Conservation (phyloP, 2,888 invertebrate species). For the Dioctria linearis region DNA sequence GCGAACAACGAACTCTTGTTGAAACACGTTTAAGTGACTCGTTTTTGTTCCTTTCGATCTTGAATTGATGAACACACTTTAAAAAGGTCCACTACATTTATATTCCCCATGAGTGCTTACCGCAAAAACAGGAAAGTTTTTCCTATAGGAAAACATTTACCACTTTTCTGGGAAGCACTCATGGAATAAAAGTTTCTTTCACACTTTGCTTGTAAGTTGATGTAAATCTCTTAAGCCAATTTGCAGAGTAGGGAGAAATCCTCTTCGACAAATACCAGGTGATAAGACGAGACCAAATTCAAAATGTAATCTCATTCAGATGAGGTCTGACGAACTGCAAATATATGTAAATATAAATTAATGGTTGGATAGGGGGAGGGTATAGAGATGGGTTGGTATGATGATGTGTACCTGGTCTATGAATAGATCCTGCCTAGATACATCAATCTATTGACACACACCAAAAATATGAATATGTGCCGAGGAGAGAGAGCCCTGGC, state of each 20-base stretch:
- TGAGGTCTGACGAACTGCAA: constrained; percentile 46
- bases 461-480: too few relatives aligned
- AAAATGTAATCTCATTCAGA: constrained; percentile 52
- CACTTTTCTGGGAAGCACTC: constrained; percentile 46
- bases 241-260: constrained; percentile 51
- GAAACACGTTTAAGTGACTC: constrained; percentile 24
- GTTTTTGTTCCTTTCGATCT: constrained; percentile 6
- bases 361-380: too few relatives aligned
- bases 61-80: constrained; percentile 47
- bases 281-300: constrained; percentile 53
- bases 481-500: too few relatives aligned
- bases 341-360: background rate
- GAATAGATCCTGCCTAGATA: too few relatives aligned
- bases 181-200: constrained; percentile 50
- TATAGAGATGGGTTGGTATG: too few relatives aligned
- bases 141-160: constrained; percentile 49
- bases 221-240: constrained; percentile 53
- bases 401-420: too few relatives aligned
- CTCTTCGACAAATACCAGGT: constrained; percentile 51
- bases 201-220: constrained; percentile 51
- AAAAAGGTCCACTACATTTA: constrained; percentile 45
- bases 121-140: too few relatives aligned
- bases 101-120: constrained; percentile 30
- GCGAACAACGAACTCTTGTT: constrained; percentile 30
- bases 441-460: too few relatives aligned